phyloP scores from a whole-genome alignment of 92 coral and sea anemone species.

The Palythoa grandiflora region DNA sequence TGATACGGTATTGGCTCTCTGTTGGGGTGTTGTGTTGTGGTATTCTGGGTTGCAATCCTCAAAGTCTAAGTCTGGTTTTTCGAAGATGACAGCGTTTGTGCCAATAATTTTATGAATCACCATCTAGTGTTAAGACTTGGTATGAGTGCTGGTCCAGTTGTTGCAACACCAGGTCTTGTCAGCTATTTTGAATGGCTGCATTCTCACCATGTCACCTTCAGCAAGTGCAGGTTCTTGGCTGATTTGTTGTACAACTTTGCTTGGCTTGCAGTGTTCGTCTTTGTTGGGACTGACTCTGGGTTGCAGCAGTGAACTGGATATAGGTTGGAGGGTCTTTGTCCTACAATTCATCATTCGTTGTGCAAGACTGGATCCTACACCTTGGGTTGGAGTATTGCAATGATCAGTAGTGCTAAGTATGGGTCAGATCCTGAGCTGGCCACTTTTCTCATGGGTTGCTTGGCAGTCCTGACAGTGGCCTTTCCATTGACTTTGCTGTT shows the following conservation, averaged over 20 bases:
- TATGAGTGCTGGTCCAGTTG: too few relatives aligned
- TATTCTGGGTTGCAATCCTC: too few relatives aligned
- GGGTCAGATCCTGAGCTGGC: slow-evolving; percentile 50
- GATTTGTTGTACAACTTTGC: not conserved
- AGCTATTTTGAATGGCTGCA: not conserved
- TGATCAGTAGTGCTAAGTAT: slow-evolving; percentile 43
- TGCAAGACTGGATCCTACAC: slow-evolving; percentile 46
- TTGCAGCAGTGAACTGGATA: slow-evolving; percentile 37
- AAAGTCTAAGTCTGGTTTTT: slow-evolving; percentile 2
- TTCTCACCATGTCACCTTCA: not conserved
- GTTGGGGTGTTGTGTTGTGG: too few relatives aligned
- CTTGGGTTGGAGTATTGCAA: slow-evolving; percentile 59
- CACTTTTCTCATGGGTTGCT: slow-evolving; percentile 48
- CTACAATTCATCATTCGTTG: slow-evolving; percentile 50
- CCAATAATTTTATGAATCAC: too few relatives aligned
- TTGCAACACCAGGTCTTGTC: not conserved
- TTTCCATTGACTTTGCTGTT: slow-evolving; percentile 63
- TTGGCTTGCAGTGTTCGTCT: slow-evolving; percentile 15
- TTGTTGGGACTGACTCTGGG: slow-evolving; percentile 28
- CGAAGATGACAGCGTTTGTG: not conserved
- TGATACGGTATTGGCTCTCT: too few relatives aligned
- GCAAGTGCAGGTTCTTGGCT: slow-evolving; percentile 22
- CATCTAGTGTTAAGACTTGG: too few relatives aligned
- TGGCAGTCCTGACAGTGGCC: slow-evolving; percentile 55
- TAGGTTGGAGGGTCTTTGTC: slow-evolving; percentile 46